These are phyloP conservation scores for Trimorus sp. DNA, from an alignment of 2,888 invertebrate species.

Conservation along the genomic window DNA sequence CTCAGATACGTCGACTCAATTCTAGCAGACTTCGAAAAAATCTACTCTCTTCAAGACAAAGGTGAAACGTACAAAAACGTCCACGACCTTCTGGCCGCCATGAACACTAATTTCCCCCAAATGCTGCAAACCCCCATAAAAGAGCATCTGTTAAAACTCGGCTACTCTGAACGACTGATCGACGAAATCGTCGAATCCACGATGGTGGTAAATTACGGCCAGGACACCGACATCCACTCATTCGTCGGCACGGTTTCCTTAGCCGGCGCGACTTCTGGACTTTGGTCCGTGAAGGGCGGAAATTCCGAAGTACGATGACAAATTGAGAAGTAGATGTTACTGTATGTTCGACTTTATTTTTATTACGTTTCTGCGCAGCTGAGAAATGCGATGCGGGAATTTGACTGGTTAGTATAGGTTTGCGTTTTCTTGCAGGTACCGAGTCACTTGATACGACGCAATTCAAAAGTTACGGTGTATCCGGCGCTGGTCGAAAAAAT, in stretches of 20 bases:
- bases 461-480: slow-evolving; percentile 71
- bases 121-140: slow-evolving; percentile 80
- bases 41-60: slow-evolving; percentile 83
- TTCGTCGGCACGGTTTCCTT: slow-evolving; percentile 81
- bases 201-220: slow-evolving; percentile 85
- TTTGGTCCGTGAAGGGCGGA: slow-evolving; percentile 85
- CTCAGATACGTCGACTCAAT: slow-evolving; percentile 71
- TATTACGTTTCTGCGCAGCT: neutral
- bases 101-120: slow-evolving; percentile 82
- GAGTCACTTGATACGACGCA: slow-evolving; percentile 73
- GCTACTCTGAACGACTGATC: slow-evolving; percentile 82
- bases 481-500: slow-evolving; percentile 73
- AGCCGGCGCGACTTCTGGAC: slow-evolving; percentile 82
- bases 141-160: slow-evolving; percentile 79
- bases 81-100: slow-evolving; percentile 82
- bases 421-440: slow-evolving; percentile 71
- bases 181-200: slow-evolving; percentile 84
- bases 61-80: slow-evolving; percentile 83
- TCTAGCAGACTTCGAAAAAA: slow-evolving; percentile 80
- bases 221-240: slow-evolving; percentile 83
- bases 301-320: slow-evolving; percentile 82
- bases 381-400: no score
- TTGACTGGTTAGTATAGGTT: no score
- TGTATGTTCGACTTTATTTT: neutral
- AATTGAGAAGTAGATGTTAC: slow-evolving; percentile 5